Percentiles rank a stretch among this genome's conserved stretches.
Evolutionary conservation across 2,797 vertebrate genomes (phyloP).

Genomic region (Chrosomus eos): DNA sequence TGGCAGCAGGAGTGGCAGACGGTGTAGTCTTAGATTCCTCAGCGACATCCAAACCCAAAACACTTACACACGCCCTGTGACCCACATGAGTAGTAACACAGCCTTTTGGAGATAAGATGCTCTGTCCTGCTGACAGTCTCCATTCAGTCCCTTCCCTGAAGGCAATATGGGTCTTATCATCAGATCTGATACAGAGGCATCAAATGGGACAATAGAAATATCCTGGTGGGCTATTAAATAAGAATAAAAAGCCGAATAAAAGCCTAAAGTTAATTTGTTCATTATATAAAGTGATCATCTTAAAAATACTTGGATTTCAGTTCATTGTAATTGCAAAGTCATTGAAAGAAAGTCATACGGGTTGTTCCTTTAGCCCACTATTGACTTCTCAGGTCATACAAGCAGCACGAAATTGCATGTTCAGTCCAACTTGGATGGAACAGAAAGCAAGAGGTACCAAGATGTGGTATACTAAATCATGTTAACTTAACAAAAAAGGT

Average conservation of each 20-base stretch:
- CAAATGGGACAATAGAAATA: conserved; percentile 40
- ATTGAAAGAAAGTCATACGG: not conserved
- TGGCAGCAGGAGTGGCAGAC: conserved; percentile 52
- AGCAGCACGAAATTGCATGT: not conserved
- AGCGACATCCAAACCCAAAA: conserved; percentile 19
- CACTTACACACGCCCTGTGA: conserved; percentile 18
- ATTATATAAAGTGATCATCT: not conserved
- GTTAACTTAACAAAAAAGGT: not conserved
- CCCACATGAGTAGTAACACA: conserved; percentile 45
- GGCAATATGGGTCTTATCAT: conserved; percentile 18
- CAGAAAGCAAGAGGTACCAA: not conserved
- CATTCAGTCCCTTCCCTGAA: conserved; percentile 29
- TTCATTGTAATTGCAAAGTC: not conserved
- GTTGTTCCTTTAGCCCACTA: not conserved
- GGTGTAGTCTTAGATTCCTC: conserved; percentile 45
- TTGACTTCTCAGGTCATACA: not conserved
- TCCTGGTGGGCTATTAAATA: conserved; percentile 27
- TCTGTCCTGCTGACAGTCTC: conserved; percentile 38
- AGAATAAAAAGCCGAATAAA: too few species aligned
- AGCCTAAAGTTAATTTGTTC: not conserved
- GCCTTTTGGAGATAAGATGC: conserved; percentile 41
- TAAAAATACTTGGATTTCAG: not conserved
- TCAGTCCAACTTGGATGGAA: not conserved
- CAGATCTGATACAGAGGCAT: conserved; percentile 42
- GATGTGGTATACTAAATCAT: not conserved